phyloP scores from a whole-genome alignment of 2,113 vertebrate species.

The Cyprinodon variegatus region DNA sequence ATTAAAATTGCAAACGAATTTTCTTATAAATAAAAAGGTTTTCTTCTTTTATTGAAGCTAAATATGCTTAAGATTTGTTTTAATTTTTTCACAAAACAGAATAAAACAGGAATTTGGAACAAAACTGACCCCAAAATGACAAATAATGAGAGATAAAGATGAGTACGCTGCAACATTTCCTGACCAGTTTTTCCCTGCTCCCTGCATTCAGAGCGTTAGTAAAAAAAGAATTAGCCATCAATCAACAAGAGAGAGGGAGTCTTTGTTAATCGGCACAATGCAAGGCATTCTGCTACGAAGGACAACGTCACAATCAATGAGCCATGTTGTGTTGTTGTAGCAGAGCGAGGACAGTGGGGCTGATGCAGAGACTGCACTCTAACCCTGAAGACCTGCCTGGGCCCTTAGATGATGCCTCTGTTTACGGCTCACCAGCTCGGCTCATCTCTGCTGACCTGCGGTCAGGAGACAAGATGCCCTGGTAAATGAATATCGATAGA shows the following conservation, averaged over 20 bases:
- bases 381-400: conserved; percentile 54
- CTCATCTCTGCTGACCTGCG: conserved; percentile 51
- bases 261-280: conserved; percentile 80
- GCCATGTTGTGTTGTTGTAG: conserved; percentile 53
- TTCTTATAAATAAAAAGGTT: background rate
- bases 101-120: conserved; percentile 28
- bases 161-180: conserved; percentile 38
- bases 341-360: conserved; percentile 51
- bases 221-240: conserved; percentile 58
- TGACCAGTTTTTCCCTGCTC: conserved; percentile 25
- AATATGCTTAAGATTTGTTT: conserved; percentile 9
- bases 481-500: conserved; percentile 28
- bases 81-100: background rate
- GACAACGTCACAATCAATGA: conserved; percentile 72
- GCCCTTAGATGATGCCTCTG: conserved; percentile 41
- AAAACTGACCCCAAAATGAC: conserved; percentile 10
- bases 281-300: conserved; percentile 75
- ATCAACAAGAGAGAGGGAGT: conserved; percentile 68
- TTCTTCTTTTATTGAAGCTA: background rate
- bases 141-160: conserved; percentile 20
- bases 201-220: conserved; percentile 52
- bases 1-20: too few relatives aligned
- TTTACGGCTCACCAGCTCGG: conserved; percentile 49
- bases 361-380: conserved; percentile 49
- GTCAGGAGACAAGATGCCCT: conserved; percentile 41